phyloP scores from a whole-genome alignment of 2,797 vertebrate genomes.

The Sebastes paucispinis region DNA sequence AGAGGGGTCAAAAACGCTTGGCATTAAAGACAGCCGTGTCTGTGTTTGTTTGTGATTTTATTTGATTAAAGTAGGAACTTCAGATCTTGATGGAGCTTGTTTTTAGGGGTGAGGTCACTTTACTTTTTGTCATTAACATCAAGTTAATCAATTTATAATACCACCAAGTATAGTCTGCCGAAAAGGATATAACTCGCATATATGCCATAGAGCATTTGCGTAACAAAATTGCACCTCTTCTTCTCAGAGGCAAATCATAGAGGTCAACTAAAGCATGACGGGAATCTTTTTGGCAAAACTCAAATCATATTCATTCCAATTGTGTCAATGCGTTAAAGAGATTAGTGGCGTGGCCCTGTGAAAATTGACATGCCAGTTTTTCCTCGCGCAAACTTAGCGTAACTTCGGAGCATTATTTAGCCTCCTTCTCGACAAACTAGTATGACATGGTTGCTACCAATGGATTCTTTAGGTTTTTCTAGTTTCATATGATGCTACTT shows the following conservation, averaged over 20 bases:
- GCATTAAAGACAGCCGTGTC: constrained; percentile 33
- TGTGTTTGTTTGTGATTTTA: not conserved
- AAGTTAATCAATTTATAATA: not conserved
- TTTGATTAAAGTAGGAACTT: constrained; percentile 24
- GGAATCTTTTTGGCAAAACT: not conserved
- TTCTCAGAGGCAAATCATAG: not conserved
- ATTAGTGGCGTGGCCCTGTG: too few relatives aligned
- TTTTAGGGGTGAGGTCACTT: constrained; percentile 1
- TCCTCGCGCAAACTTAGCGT: too few relatives aligned
- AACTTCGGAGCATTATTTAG: too few relatives aligned
- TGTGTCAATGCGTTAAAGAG: rapidly evolving
- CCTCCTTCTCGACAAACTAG: too few relatives aligned
- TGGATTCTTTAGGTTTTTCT: too few relatives aligned
- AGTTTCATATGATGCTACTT: too few relatives aligned
- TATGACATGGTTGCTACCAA: too few relatives aligned
- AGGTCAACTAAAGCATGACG: not conserved
- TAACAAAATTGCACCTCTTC: not conserved
- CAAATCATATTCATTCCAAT: too few relatives aligned
- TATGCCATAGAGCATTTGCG: not conserved
- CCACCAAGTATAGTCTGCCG: not conserved
- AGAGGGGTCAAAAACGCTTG: constrained; percentile 40
- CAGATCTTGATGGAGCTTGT: not conserved
- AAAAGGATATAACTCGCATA: not conserved
- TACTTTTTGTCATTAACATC: not conserved
- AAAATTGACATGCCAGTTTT: too few relatives aligned